These are phyloP conservation scores for Maccullochella peelii DNA, from an alignment of 2,113 vertebrate genomes.

Conservation along the genomic window DNA sequence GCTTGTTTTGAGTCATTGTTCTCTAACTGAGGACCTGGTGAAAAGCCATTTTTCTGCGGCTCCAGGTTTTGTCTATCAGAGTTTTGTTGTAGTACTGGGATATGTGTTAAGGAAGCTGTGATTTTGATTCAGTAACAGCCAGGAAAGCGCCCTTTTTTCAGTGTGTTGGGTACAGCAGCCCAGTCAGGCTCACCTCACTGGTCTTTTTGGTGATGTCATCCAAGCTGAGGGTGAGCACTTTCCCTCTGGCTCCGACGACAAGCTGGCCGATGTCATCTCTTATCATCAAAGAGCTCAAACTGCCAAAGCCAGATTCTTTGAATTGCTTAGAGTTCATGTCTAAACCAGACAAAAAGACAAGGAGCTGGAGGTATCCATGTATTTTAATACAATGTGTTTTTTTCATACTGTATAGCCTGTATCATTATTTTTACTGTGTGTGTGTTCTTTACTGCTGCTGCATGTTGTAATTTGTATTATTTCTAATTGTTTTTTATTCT, in stretches of 20 bases:
- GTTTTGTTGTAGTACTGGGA: too few relatives aligned
- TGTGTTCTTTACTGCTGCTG: background rate
- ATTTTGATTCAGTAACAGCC: background rate
- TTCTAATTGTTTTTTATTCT: background rate
- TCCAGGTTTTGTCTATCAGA: too few relatives aligned
- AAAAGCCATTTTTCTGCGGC: background rate
- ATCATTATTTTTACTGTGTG: too few relatives aligned
- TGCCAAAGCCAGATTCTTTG: constrained; percentile 22
- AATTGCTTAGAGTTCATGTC: constrained; percentile 43
- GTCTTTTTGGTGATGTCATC: constrained; percentile 39
- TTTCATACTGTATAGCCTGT: background rate
- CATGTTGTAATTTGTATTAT: background rate
- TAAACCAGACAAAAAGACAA: background rate
- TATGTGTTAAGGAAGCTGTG: too few relatives aligned
- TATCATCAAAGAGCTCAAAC: constrained; percentile 45
- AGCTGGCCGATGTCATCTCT: constrained; percentile 44
- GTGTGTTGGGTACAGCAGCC: too few relatives aligned
- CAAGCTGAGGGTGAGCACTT: constrained; percentile 36
- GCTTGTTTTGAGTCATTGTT: background rate
- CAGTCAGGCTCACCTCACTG: constrained; percentile 11
- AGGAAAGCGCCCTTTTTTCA: background rate
- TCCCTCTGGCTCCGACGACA: constrained; percentile 37
- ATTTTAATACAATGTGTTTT: background rate
- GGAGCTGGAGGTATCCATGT: background rate
- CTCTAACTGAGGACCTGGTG: background rate